Base-by-base conservation (phyloP, 2,797 vertebrate species). In the Hafferia zeledoni region DNA sequence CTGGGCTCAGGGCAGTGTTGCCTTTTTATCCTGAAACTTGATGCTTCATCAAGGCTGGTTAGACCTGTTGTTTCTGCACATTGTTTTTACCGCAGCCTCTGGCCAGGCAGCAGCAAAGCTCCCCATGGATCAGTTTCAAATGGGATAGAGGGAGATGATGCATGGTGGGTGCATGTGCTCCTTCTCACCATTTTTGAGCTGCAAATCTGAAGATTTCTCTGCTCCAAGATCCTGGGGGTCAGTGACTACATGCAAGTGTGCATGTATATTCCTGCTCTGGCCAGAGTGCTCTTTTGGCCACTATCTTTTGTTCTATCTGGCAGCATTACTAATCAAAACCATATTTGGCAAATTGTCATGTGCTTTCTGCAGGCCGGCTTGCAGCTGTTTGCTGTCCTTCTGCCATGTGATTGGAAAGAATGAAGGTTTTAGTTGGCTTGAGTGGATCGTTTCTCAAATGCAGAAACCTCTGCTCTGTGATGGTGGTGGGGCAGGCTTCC, bases 261-360 rank as follows among this genome's bases (percentile, higher is more conserved):
- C 50, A 59, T 25, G 2, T 70, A 2, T 78, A 2, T 67, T 78
- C 39, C 43, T 61, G 47, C 25, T 50, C 70, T 84, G 55, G 35
- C 30, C 15, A 10, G 69, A 60, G 65, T 65, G 72, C 28, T 69
- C 63, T 84, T 89, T 55, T 0, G 4, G 35, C 71, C 65, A 63
- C 53, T 92, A 56, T 65, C 69, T 78, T 75, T 90, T 86, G 72
- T 86, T 82, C 69, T 64, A 1, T 87, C 46, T 76, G 76, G 52
- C 89, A 89, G 59, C 67, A 76, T 92, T 89, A 76, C 77, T 92
- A 92, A 79, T 92, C 86, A 89, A 89, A 93, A 57, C 65, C 88
- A 72, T 79, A 65, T 88, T 55, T 88, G 86, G 93, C 65, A 59
- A 59, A 47, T 87, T 84, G 70, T 84, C 67, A n/a, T 41, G 31